Base-by-base conservation (phyloP, 2,888 invertebrate genomes). In the Pogonocherus hispidulus region DNA sequence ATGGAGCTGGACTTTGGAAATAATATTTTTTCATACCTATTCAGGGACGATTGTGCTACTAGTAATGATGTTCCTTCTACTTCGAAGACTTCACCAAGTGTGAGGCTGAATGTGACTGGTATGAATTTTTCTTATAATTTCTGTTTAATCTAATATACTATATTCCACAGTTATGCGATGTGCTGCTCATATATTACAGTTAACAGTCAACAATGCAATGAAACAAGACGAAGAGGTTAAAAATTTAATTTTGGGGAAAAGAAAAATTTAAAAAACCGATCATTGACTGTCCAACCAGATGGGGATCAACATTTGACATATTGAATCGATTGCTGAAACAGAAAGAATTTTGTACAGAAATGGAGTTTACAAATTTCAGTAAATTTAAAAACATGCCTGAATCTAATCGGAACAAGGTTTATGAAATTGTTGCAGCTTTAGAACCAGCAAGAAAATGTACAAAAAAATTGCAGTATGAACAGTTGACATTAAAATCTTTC, bases 201-300 rank as follows among this genome's bases (percentile, higher is more conserved):
- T 60, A 14, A 47, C 59, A 46, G 18, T 60, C 11, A 35, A 60
- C 16, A 47, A 60, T 47, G 59, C 47, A 23, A 32, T 60, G 27
- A 46, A 35, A 16, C 23, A 60, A 16, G 59, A 60, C n/a, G 22
- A n/a, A 16, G 3, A 20, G 11, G 22, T 49, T 49, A 22, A 20
- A 22, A 49, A 49, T 14, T 49, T 49, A 49, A 49, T 49, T 14
- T 49, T 60, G 47, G n/a, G 16, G 47, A 8, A 35, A 32, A 6
- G 47, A n/a, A 27, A 60, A 60, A n/a, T 60, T 59, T 19, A 49
- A 60, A 32, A 60, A 60, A 19, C 49, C 60, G 9, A 49, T 60
- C 16, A 60, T 60, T 18, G 60, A 60, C 32, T 60, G 60, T 47
- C n/a, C 14, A 14, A 60, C 49, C 20, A 27, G 49, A n/a, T 60